phyloP scores from a whole-genome alignment of 2,888 invertebrate genomes.

The Conomelus anceps region DNA sequence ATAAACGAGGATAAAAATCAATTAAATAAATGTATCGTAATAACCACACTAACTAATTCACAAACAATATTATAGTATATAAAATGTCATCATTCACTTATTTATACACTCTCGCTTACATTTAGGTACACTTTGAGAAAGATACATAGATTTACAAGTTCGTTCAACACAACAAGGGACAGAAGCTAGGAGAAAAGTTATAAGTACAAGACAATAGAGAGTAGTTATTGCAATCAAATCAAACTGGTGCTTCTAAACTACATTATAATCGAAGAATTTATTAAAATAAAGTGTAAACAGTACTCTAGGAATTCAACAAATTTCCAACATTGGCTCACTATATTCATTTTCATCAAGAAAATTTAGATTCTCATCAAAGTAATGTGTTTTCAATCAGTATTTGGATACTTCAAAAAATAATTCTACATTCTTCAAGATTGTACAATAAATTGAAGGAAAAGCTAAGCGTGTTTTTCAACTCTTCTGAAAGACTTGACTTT shows the following conservation, averaged over 20 bases:
- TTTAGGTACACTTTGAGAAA: neutral
- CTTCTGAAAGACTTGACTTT: too few species aligned
- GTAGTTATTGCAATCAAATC: neutral
- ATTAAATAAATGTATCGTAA: neutral
- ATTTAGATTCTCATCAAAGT: too few species aligned
- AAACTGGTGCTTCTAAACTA: neutral
- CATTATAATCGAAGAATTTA: neutral
- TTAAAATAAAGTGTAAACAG: neutral
- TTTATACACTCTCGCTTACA: neutral
- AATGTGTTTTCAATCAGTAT: too few species aligned
- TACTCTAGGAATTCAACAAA: neutral
- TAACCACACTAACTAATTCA: conserved; percentile 10
- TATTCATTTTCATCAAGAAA: too few species aligned
- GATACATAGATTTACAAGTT: neutral
- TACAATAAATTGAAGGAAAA: too few species aligned
- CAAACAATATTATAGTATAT: neutral
- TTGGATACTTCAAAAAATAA: too few species aligned
- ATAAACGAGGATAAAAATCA: neutral
- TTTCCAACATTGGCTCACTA: too few species aligned
- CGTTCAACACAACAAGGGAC: neutral
- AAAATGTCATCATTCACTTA: neutral
- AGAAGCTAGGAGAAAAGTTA: neutral
- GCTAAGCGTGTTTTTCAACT: too few species aligned
- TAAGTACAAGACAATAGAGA: neutral
- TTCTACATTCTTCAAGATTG: too few species aligned